Percentiles rank a stretch among this genome's conserved stretches.
Evolutionary conservation across 2,888 invertebrate species (phyloP).

Genomic region (Apomyelois bistriatella): DNA sequence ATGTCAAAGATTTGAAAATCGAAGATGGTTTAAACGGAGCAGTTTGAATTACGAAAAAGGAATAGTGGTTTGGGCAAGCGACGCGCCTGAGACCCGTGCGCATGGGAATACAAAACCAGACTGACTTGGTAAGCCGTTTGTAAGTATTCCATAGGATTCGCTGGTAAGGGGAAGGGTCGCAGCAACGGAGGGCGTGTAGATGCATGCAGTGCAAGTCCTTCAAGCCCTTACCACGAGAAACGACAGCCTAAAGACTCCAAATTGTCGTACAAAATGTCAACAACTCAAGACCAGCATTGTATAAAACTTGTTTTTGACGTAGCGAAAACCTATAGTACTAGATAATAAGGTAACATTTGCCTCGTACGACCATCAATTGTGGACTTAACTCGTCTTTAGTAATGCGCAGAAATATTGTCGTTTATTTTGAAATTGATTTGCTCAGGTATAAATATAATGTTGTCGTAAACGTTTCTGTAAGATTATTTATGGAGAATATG

Average conservation of each 20-base stretch:
- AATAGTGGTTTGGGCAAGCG: slow-evolving; percentile 40
- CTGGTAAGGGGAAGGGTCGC: slow-evolving; percentile 76
- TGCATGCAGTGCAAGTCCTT: slow-evolving; percentile 70
- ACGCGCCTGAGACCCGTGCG: slow-evolving; percentile 67
- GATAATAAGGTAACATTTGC: slow-evolving; percentile 36
- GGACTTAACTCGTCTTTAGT: slow-evolving; percentile 46
- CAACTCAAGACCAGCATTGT: slow-evolving; percentile 12
- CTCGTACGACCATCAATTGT: slow-evolving; percentile 49
- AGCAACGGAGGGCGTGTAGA: slow-evolving; percentile 72
- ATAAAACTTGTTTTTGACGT: slow-evolving; percentile 1
- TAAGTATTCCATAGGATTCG: slow-evolving; percentile 77
- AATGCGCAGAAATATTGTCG: slow-evolving; percentile 61
- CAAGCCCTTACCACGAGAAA: slow-evolving; percentile 59
- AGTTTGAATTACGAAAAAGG: slow-evolving; percentile 55
- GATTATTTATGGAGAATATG: slow-evolving; percentile 51
- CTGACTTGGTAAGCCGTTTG: slow-evolving; percentile 71
- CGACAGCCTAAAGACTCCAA: slow-evolving; percentile 35
- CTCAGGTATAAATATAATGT: slow-evolving; percentile 37
- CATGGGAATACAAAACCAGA: slow-evolving; percentile 74
- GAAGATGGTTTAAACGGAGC: slow-evolving; percentile 30
- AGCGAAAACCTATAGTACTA: slow-evolving; percentile 27
- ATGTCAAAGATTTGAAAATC: slow-evolving; percentile 29
- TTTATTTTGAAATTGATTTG: slow-evolving; percentile 52
- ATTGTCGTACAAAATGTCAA: slow-evolving; percentile 45
- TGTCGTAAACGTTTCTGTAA: slow-evolving; percentile 34